These are phyloP conservation scores for Saturnia japonica DNA, from an alignment of 2,888 invertebrate species.

Conservation along the genomic window DNA sequence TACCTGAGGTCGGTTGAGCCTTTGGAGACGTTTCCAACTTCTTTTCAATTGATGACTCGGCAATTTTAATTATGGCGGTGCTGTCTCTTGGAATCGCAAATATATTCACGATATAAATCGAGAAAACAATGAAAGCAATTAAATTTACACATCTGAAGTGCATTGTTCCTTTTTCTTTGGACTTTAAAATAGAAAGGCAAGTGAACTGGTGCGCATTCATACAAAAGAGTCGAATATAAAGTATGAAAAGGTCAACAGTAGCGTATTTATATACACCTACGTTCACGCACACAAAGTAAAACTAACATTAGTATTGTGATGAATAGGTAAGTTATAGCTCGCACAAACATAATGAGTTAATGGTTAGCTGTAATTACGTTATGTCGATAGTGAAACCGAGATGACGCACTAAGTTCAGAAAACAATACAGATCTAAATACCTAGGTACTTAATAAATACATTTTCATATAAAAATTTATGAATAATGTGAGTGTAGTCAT, in stretches of 20 bases:
- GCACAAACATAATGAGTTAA: background rate
- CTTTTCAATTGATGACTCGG: constrained; percentile 14
- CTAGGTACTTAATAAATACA: background rate
- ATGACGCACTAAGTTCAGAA: background rate
- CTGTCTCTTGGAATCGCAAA: constrained; percentile 44
- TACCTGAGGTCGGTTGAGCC: background rate
- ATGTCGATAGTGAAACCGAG: background rate
- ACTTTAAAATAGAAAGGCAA: constrained; percentile 18
- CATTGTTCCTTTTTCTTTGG: constrained; percentile 38
- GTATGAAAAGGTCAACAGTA: constrained; percentile 42
- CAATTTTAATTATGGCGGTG: constrained; percentile 26
- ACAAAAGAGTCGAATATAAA: constrained; percentile 36
- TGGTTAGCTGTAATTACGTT: background rate
- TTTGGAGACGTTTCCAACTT: background rate
- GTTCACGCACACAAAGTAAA: constrained; percentile 12
- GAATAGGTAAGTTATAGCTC: constrained; percentile 14
- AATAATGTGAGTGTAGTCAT: too few relatives aligned
- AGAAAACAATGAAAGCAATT: constrained; percentile 33
- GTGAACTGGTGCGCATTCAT: constrained; percentile 15
- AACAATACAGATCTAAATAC: background rate
- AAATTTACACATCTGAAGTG: constrained; percentile 29
- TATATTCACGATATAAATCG: constrained; percentile 34
- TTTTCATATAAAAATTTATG: too few relatives aligned
- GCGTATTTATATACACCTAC: constrained; percentile 20
- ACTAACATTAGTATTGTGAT: constrained; percentile 9